These are phyloP conservation scores for Perognathus longimembris DNA, from an alignment of 2,113 vertebrate genomes.

Conservation along the genomic window DNA sequence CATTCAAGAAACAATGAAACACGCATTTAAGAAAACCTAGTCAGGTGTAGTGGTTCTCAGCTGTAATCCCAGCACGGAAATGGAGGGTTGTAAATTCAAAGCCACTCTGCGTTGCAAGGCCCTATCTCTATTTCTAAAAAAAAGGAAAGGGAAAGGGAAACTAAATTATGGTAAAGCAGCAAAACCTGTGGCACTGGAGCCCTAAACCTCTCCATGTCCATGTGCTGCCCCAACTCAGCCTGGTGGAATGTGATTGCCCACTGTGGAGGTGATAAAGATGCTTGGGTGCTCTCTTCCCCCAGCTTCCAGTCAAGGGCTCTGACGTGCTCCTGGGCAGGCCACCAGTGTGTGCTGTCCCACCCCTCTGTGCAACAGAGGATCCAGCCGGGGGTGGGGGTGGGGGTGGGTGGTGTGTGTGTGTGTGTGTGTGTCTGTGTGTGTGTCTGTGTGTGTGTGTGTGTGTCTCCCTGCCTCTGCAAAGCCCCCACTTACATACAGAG, in stretches of 20 bases:
- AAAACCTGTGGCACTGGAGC: neutral
- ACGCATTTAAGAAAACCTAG: neutral
- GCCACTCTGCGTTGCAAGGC: too few species aligned
- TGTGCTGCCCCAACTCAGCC: neutral
- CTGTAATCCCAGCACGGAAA: too few species aligned
- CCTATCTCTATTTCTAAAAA: too few species aligned
- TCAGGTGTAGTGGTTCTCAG: neutral
- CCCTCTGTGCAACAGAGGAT: neutral
- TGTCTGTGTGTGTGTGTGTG: too few species aligned
- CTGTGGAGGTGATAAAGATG: neutral
- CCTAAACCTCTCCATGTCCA: fast-evolving
- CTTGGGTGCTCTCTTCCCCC: neutral
- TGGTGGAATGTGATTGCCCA: neutral
- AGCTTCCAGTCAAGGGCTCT: neutral
- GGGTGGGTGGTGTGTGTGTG: too few species aligned
- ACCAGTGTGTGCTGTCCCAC: too few species aligned
- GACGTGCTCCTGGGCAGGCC: neutral
- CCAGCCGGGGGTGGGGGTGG: neutral
- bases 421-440: too few species aligned
- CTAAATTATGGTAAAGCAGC: neutral
- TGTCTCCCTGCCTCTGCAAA: neutral
- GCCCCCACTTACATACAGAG: neutral
- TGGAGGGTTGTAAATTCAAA: too few species aligned
- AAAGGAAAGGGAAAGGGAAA: neutral
- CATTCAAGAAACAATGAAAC: neutral